A percentile compares a stretch with the other conserved stretches of the same genome.
Evolutionary conservation across 2,888 invertebrate genomes (phyloP).

Genomic region (Cremastinae sp.): DNA sequence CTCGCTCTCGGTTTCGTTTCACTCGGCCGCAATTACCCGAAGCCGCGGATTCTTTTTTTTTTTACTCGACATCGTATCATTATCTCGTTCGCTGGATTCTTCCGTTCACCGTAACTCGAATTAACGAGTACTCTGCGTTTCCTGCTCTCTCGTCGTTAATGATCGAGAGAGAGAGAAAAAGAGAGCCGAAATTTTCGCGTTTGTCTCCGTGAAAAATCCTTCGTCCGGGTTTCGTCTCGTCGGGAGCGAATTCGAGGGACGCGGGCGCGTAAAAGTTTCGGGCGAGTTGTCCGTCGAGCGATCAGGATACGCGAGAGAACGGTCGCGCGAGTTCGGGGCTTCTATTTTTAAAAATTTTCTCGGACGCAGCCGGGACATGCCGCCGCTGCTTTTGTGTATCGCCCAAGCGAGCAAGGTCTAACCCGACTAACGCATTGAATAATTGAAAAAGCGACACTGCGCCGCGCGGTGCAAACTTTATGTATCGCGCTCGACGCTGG

Average conservation of each 20-base stretch:
- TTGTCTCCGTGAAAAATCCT: no score
- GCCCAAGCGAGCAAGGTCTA: constrained; percentile 57
- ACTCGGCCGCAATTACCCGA: constrained; percentile 21
- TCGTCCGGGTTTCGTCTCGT: no score
- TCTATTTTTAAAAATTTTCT: constrained; percentile 52
- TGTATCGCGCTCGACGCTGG: no score
- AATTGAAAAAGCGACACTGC: constrained; percentile 54
- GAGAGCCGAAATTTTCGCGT: constrained; percentile 7
- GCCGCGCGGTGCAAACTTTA: constrained; percentile 48
- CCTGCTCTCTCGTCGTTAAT: constrained; percentile 33
- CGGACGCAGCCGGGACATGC: no score
- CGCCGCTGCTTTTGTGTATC: constrained; percentile 27
- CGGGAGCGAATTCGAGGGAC: no score
- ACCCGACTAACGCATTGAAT: constrained; percentile 57
- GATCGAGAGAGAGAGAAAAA: not conserved
- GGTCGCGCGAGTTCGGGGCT: constrained; percentile 20
- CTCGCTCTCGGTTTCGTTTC: no score
- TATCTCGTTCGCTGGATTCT: constrained; percentile 47
- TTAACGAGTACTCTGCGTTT: constrained; percentile 46
- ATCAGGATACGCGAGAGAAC: no score
- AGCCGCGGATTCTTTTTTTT: not conserved
- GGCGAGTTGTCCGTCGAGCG: no score
- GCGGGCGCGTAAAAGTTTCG: no score
- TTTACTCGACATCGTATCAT: constrained; percentile 45
- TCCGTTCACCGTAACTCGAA: constrained; percentile 23